Base-by-base conservation (phyloP, 2,113 vertebrate genomes). In the Xiphophorus couchianus region DNA sequence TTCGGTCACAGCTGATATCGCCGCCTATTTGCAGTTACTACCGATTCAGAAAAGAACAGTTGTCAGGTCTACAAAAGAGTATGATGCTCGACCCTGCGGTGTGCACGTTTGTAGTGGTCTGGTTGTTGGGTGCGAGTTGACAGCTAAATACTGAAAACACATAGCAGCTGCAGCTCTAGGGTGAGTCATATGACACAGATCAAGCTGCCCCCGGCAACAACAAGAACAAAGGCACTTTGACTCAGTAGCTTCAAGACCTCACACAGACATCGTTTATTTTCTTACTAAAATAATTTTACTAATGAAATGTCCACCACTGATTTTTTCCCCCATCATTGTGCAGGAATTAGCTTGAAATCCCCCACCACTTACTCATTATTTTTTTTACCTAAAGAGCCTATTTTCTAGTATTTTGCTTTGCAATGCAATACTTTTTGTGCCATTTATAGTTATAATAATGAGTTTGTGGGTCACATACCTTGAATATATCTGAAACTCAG, bases 151-250 rank as follows among this genome's bases (percentile, higher is more conserved):
- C 28, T 8, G 42, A 62, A 27, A 63, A 27, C 25, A 58, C 69
- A 35, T 22, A 10, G 1, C 4, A 22, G 9, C 28, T 44, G 35
- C 29, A 70, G 71, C 28, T 33, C 15, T 62, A 2, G 19, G 22
- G 51, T 73, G 39, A 74, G 42, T 74, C 62, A 66, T 33, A 35
- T 54, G 62, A 35, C 17, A 54, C 22, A 0, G 39, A n/a, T 65
- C 62, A 74, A 74, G 19, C 58, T 10, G n/a, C 71, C 60, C 28
- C 71, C 42, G 71, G 70, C 35, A 73, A 64, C 61, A 64, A 73
- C 60, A n/a, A 28, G 62, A 48, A 7, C 37, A 28, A 11, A 44
- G 58, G 33, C 7, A 33, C 54, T 39, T 28, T 17, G 31, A 71
- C 33, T 71, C 58, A 62, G 37, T 25, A 62, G 61, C 61, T 39